Conservation (phyloP, 2,888 invertebrate genomes). For the Oeneis ivallda region DNA sequence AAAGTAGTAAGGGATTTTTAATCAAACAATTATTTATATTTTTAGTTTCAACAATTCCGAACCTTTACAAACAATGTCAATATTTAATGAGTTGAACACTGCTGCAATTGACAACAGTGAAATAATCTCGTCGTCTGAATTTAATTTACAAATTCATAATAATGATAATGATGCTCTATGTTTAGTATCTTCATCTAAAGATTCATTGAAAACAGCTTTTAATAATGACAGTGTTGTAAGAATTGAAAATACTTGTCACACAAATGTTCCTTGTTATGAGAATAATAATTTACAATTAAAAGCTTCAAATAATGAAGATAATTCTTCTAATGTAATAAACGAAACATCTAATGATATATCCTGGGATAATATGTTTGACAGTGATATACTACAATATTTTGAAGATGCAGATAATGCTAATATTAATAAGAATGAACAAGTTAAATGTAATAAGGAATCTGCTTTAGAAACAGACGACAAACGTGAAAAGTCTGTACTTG, state of each 20-base stretch:
- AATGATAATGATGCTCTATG: neutral
- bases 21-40: neutral
- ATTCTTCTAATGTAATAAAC: neutral
- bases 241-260: neutral
- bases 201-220: conserved; percentile 24
- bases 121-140: neutral
- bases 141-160: neutral
- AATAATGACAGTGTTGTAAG: conserved; percentile 4
- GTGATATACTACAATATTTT: conserved; percentile 50
- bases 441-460: neutral
- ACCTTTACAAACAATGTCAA: conserved; percentile 1
- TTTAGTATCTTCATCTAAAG: conserved; percentile 22
- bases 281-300: neutral
- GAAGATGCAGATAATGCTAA: conserved; percentile 9
- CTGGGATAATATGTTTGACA: conserved; percentile 62
- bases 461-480: neutral
- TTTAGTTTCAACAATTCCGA: conserved; percentile 31
- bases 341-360: conserved; percentile 12
- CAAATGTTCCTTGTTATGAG: neutral
- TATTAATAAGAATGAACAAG: conserved; percentile 7
- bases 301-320: neutral
- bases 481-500: neutral
- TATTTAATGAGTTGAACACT: neutral
- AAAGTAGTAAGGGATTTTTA: no score
- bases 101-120: neutral